phyloP scores from a whole-genome alignment of 2,797 vertebrate genomes.

The Enoplosus armatus region DNA sequence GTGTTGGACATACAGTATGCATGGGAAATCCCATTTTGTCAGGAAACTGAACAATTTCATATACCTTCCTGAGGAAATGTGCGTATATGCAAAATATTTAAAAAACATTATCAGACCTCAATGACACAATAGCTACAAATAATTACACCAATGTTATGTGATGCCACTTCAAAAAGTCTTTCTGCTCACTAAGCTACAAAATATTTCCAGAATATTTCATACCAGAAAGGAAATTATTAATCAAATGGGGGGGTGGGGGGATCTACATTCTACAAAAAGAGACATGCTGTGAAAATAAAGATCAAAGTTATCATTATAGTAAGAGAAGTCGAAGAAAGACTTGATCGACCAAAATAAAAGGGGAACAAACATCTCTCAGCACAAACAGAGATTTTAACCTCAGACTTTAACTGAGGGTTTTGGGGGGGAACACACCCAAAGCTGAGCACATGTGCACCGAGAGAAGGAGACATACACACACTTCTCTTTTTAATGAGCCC shows the following conservation, averaged over 20 bases:
- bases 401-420: constrained; percentile 32
- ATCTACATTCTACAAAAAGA: neutral
- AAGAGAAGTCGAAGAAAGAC: constrained; percentile 16
- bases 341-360: constrained; percentile 38
- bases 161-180: neutral
- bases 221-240: neutral
- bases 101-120: too few species aligned
- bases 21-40: neutral
- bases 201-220: constrained; percentile 13
- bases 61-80: neutral
- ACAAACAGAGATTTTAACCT: constrained; percentile 23
- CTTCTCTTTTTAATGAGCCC: constrained; percentile 45
- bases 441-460: constrained; percentile 1
- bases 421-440: constrained; percentile 25
- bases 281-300: constrained; percentile 15
- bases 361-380: constrained; percentile 28
- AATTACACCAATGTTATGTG: neutral
- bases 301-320: constrained; percentile 18
- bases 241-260: neutral
- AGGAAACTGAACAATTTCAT: neutral
- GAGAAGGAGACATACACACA: neutral
- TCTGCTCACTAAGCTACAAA: neutral
- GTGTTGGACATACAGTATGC: neutral
- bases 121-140: neutral
- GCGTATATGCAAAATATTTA: neutral